These are phyloP conservation scores for Centrocercus urophasianus DNA, from an alignment of 2,113 vertebrate genomes.

Conservation along the genomic window DNA sequence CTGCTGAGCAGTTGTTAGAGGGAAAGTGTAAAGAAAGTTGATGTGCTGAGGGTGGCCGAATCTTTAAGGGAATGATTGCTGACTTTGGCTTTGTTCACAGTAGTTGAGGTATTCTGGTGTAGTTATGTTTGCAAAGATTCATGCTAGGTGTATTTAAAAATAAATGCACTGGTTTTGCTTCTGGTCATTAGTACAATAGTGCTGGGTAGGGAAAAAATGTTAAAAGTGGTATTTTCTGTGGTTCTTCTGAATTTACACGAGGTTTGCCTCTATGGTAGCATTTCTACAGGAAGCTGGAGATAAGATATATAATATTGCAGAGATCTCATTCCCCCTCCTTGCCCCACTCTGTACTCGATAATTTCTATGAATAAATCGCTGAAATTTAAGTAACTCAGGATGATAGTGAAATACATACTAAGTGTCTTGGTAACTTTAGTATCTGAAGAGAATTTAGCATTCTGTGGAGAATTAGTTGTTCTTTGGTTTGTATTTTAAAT, in stretches of 20 bases:
- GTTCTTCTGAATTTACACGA: slow-evolving; percentile 52
- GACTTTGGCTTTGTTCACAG: slow-evolving; percentile 72
- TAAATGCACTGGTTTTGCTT: slow-evolving; percentile 29
- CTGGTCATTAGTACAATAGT: slow-evolving; percentile 70
- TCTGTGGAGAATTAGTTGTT: slow-evolving; percentile 52
- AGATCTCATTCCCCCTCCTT: background rate
- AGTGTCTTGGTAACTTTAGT: background rate
- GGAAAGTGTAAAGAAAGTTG: slow-evolving; percentile 53
- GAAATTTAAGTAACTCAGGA: background rate
- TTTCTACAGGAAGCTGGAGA: slow-evolving; percentile 29
- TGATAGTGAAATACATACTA: background rate
- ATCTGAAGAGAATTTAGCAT: slow-evolving; percentile 47
- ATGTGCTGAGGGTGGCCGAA: slow-evolving; percentile 74
- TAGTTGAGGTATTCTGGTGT: slow-evolving; percentile 67
- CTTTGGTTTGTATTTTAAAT: slow-evolving; percentile 68
- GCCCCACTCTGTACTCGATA: background rate
- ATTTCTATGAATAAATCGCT: slow-evolving; percentile 15
- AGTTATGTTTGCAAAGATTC: slow-evolving; percentile 73
- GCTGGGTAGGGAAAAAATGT: slow-evolving; percentile 50
- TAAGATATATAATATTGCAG: background rate
- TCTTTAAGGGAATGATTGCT: slow-evolving; percentile 65
- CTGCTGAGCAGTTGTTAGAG: slow-evolving; percentile 66
- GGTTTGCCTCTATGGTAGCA: slow-evolving; percentile 39
- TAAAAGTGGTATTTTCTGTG: slow-evolving; percentile 60
- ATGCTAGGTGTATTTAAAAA: slow-evolving; percentile 67